phyloP scores from a whole-genome alignment of 1,140 invertebrate species.

The Cryptotermes secundus region DNA sequence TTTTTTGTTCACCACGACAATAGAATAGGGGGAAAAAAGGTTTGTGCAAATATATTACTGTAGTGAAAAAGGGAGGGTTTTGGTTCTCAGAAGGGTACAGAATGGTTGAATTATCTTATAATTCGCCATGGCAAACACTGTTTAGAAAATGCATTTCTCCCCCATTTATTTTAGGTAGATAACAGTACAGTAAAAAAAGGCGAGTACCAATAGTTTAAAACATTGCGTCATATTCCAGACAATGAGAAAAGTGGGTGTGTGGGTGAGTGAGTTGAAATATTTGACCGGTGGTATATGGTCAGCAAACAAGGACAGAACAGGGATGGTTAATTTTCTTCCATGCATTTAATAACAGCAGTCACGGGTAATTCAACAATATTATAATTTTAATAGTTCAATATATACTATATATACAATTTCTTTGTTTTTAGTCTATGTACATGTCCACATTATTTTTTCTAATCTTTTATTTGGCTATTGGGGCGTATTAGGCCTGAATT shows the following conservation, averaged over 20 bases:
- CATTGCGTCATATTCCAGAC: neutral
- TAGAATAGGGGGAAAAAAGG: neutral
- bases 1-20: conserved; percentile 12
- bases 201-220: conserved; percentile 9
- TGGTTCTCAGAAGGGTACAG: neutral
- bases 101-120: neutral
- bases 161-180: neutral
- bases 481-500: conserved; percentile 28
- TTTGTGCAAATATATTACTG: conserved; percentile 4
- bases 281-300: neutral
- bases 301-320: neutral
- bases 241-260: neutral
- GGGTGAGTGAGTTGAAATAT: neutral
- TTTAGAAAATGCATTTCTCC: neutral
- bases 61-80: neutral
- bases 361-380: conserved; percentile 29
- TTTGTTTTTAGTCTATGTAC: conserved; percentile 30
- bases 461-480: conserved; percentile 29
- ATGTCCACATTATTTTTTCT: conserved; percentile 24
- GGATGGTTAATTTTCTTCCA: neutral
- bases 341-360: conserved; percentile 28
- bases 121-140: neutral
- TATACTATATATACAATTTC: conserved; percentile 29
- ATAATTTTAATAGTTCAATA: conserved; percentile 28
- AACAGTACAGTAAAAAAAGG: neutral